Conservation (phyloP, 2,888 invertebrate genomes). For the Aphidius colemani region DNA sequence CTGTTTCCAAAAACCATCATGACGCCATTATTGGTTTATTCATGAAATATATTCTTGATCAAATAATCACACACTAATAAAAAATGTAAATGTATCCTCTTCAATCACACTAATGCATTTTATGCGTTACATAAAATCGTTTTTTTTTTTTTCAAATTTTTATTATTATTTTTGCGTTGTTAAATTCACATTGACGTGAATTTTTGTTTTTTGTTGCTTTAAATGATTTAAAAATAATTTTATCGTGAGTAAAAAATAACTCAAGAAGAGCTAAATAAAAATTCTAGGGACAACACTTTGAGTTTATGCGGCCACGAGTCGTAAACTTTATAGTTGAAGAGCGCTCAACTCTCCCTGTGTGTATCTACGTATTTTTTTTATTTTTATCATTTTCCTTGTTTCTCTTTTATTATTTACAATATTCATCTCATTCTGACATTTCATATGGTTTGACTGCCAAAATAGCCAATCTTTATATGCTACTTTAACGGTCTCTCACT, state of each 20-base stretch:
- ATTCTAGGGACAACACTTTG: constrained; percentile 35
- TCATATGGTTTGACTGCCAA: constrained; percentile 42
- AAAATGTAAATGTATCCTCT: too few relatives aligned
- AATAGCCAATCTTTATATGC: constrained; percentile 58
- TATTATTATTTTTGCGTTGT: too few relatives aligned
- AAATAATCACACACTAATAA: too few relatives aligned
- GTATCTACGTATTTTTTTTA: constrained; percentile 29
- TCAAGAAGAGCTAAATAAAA: constrained; percentile 19
- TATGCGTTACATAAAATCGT: too few relatives aligned
- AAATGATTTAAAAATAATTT: too few relatives aligned
- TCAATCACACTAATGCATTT: too few relatives aligned
- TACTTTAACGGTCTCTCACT: constrained; percentile 47
- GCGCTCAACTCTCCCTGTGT: not conserved
- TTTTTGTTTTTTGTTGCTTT: too few relatives aligned
- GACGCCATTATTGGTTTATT: not conserved
- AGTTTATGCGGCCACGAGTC: constrained; percentile 40
- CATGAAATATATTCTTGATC: not conserved
- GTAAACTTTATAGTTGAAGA: constrained; percentile 55
- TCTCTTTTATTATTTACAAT: constrained; percentile 7
- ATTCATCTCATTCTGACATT: constrained; percentile 23
- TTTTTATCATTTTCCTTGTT: constrained; percentile 7
- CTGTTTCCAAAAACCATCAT: too few relatives aligned
- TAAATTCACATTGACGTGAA: too few relatives aligned
- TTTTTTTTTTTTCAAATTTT: too few relatives aligned
- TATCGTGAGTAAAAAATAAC: not conserved